Evolutionary conservation across 2,113 vertebrate species (phyloP), one percentile per base, ranked within the genome.

Genomic region (Catharus minimus): DNA sequence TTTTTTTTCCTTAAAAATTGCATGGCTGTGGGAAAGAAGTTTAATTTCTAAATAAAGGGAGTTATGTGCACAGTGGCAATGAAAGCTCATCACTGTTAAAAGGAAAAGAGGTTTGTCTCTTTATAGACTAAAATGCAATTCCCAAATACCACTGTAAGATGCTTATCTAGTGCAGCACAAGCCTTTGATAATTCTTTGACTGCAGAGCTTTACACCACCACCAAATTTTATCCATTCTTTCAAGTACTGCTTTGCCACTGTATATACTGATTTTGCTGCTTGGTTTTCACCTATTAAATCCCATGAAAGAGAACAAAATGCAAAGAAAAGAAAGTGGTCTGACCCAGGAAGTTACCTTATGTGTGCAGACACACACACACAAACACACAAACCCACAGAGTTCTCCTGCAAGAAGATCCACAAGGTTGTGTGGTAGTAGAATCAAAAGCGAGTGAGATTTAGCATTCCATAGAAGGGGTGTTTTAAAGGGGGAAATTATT

Each of bases 331-430:
- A 26, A 56, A 71, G 11, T 46, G 27, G 15, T 69, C 15, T 72
- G 46, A 55, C 26, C 15, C 19, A 32, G 50, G 32, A 36, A 24
- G 2, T 55, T 80, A 62, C 11, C 0, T 0, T 15, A 0, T 7
- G 5, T 21, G 7, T 39, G 5, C 19, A 18, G 17, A 14, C 18
- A 18, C 13, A 27, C 16, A 26, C 4, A 19, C 13, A 41, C 22
- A 18, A 7, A 44, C 43, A 44, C 8, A 39, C 13, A 36, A 9
- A 11, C 18, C 30, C 11, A 28, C 9, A 38, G 0, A 1, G 11
- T 65, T 57, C 43, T 88, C 21, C 50, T 72, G 41, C 20, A 47
- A 62, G 69, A 65, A 68, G 8, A 33, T n/a, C 18, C 41, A 64
- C 18, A 66, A 52, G 14, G 68, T 21, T 52, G 11, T 58, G 46